Evolutionary conservation across 1,140 invertebrate species (phyloP).

Genomic region (Apis florea): DNA sequence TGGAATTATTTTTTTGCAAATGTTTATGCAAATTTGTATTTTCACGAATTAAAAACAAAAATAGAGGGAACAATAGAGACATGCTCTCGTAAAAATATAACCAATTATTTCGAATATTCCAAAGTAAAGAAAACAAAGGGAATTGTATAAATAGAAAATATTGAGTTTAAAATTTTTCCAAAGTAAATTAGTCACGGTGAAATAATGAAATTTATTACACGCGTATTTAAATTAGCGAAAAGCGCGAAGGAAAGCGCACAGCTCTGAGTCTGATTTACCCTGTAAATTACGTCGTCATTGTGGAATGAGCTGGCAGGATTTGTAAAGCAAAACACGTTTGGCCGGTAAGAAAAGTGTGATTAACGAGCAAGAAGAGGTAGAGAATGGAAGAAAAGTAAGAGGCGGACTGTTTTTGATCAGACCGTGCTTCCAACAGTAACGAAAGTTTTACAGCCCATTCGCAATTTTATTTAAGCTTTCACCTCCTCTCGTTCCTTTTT

Average conservation of each 20-base stretch:
- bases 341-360: slow-evolving; percentile 39
- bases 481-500: too few species aligned
- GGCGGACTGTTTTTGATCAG: slow-evolving; percentile 28
- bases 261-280: not conserved
- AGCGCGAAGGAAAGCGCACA: not conserved
- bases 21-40: too few species aligned
- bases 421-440: not conserved
- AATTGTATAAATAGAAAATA: too few species aligned
- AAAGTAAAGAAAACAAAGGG: too few species aligned
- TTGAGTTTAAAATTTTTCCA: too few species aligned
- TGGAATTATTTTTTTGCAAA: too few species aligned
- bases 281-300: slow-evolving; percentile 15
- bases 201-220: not conserved
- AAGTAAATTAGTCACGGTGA: too few species aligned
- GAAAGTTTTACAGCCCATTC: not conserved
- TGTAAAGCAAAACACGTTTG: slow-evolving; percentile 11
- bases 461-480: not conserved
- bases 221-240: not conserved
- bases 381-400: slow-evolving; percentile 3
- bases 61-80: too few species aligned
- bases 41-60: not conserved
- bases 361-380: slow-evolving; percentile 34
- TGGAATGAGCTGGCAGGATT: not conserved
- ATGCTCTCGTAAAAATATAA: too few species aligned
- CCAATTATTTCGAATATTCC: too few species aligned